phyloP scores from a whole-genome alignment of 2,888 invertebrate genomes.

The Dusona sp. region DNA sequence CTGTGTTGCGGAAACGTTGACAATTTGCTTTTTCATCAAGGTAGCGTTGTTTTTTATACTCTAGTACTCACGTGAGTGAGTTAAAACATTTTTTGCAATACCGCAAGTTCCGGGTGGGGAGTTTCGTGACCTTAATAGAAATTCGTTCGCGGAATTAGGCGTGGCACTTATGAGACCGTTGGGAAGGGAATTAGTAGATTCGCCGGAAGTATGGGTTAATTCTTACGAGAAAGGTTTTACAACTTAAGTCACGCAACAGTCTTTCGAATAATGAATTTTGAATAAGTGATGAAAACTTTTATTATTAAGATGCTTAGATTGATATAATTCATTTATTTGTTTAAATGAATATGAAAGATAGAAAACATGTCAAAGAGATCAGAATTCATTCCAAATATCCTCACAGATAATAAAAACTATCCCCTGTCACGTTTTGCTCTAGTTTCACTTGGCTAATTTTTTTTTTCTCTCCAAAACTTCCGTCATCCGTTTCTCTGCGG shows the following conservation, averaged over 20 bases:
- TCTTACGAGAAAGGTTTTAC: constrained; percentile 14
- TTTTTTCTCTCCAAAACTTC: constrained; percentile 26
- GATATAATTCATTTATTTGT: not conserved
- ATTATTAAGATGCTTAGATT: not conserved
- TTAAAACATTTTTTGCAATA: constrained; percentile 12
- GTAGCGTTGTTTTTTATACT: not conserved
- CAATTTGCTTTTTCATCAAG: not conserved
- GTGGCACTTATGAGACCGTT: constrained; percentile 50
- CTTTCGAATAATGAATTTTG: constrained; percentile 32
- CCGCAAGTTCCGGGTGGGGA: not conserved
- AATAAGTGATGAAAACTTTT: not conserved
- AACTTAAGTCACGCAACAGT: constrained; percentile 47
- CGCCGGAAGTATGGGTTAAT: constrained; percentile 22
- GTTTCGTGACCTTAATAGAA: constrained; percentile 51
- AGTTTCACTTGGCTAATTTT: constrained; percentile 7
- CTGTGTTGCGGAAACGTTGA: not conserved
- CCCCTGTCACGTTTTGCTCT: not conserved
- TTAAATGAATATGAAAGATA: not conserved
- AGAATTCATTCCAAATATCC: not conserved
- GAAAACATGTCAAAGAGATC: not conserved
- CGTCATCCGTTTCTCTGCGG: constrained; percentile 7
- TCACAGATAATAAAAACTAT: not conserved
- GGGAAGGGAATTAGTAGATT: constrained; percentile 36
- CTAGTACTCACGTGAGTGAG: constrained; percentile 12
- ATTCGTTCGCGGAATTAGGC: constrained; percentile 59